phyloP scores from a whole-genome alignment of 2,888 invertebrate genomes.

The Hypena proboscidalis region DNA sequence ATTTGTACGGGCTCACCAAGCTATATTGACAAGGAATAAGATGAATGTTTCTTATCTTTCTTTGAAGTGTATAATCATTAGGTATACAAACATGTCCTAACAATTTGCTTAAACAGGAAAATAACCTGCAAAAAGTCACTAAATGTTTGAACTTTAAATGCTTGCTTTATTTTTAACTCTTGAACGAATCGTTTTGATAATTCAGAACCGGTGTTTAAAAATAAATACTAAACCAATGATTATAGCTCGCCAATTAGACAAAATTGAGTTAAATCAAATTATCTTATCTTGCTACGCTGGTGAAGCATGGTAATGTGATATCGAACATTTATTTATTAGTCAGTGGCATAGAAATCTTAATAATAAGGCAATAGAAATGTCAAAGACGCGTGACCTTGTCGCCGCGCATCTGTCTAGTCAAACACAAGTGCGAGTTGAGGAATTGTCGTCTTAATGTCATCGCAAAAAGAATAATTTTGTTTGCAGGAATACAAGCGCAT shows the following conservation, averaged over 20 bases:
- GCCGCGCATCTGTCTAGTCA: too few relatives aligned
- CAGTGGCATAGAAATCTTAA: too few relatives aligned
- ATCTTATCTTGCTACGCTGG: too few relatives aligned
- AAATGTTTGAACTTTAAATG: background rate
- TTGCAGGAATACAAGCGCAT: too few relatives aligned
- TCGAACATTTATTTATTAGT: conserved; percentile 11
- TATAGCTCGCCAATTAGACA: too few relatives aligned
- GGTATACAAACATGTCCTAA: background rate
- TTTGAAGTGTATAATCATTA: background rate
- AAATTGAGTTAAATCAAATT: too few relatives aligned
- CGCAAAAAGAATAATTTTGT: too few relatives aligned
- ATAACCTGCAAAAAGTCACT: background rate
- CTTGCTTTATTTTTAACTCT: too few relatives aligned
- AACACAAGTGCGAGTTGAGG: background rate
- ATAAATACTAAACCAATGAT: too few relatives aligned
- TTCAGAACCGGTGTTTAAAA: background rate
- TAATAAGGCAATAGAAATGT: too few relatives aligned
- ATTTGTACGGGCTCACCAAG: conserved; percentile 9
- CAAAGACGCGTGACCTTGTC: too few relatives aligned
- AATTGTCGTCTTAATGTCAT: too few relatives aligned
- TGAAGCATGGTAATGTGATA: background rate
- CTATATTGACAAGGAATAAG: background rate
- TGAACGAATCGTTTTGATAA: background rate
- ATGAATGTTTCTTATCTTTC: conserved; percentile 1
- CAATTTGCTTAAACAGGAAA: conserved; percentile 1